These are phyloP conservation scores for Lonchura striata DNA, from an alignment of 2,113 vertebrate species.

Conservation along the genomic window DNA sequence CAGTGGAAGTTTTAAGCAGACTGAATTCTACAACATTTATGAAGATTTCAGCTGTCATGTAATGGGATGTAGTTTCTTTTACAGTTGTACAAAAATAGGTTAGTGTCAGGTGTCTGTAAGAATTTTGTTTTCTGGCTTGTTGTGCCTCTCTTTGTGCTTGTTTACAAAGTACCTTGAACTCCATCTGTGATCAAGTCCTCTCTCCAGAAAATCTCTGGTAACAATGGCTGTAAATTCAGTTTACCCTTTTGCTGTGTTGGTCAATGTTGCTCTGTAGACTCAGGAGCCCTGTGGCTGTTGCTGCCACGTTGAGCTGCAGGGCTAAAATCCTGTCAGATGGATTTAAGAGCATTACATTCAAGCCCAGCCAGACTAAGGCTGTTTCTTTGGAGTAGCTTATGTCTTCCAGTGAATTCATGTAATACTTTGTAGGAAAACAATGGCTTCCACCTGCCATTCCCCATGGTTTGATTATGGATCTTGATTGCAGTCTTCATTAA, in stretches of 20 bases:
- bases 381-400: not conserved
- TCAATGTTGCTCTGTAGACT: not conserved
- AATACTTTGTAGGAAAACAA: not conserved
- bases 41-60: not conserved
- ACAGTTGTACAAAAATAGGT: not conserved
- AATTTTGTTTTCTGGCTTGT: not conserved
- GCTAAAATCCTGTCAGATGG: not conserved
- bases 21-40: not conserved
- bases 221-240: rapidly evolving
- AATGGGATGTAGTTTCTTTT: not conserved
- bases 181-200: not conserved
- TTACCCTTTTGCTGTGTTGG: not conserved
- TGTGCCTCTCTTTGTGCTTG: not conserved
- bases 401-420: not conserved
- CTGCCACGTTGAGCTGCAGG: not conserved
- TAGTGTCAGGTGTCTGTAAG: not conserved
- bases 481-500: not conserved
- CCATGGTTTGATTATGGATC: not conserved
- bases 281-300: not conserved
- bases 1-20: not conserved
- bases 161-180: not conserved
- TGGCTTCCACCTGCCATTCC: not conserved
- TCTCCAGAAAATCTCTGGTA: not conserved
- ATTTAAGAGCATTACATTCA: not conserved
- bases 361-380: not conserved